These are phyloP conservation scores for Spatula clypeata DNA, from an alignment of 2,797 vertebrate species.

Conservation along the genomic window DNA sequence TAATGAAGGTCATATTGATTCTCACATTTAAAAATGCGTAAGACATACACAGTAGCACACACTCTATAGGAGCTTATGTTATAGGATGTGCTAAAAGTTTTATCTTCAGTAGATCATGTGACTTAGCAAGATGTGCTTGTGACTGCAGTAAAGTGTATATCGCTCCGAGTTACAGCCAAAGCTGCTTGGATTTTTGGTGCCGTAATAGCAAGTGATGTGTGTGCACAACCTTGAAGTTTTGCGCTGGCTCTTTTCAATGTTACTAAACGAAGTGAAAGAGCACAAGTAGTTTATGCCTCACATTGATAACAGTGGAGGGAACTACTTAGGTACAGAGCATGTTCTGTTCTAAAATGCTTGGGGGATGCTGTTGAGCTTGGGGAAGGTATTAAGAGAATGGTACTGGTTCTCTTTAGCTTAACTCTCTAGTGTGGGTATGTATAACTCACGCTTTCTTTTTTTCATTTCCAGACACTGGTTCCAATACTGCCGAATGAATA, in stretches of 20 bases:
- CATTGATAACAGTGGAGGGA: not conserved
- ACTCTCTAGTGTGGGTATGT: not conserved
- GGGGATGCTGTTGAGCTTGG: not conserved
- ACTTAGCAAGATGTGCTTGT: not conserved
- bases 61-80: not conserved
- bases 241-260: not conserved
- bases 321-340: not conserved
- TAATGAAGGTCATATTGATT: not conserved
- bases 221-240: not conserved
- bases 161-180: not conserved
- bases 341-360: not conserved
- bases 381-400: not conserved
- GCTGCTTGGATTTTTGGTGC: not conserved
- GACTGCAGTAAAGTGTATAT: not conserved
- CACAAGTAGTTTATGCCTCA: not conserved
- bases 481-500: slow-evolving; percentile 88
- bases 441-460: slow-evolving; percentile 36
- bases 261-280: not conserved
- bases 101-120: not conserved
- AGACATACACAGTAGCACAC: not conserved
- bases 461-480: slow-evolving; percentile 89
- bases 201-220: not conserved
- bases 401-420: not conserved
- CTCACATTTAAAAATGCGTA: not conserved
- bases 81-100: not conserved